Base-by-base conservation (phyloP, 53 echinoderm and acorn worm genomes). In the Mesocentrotus franciscanus region DNA sequence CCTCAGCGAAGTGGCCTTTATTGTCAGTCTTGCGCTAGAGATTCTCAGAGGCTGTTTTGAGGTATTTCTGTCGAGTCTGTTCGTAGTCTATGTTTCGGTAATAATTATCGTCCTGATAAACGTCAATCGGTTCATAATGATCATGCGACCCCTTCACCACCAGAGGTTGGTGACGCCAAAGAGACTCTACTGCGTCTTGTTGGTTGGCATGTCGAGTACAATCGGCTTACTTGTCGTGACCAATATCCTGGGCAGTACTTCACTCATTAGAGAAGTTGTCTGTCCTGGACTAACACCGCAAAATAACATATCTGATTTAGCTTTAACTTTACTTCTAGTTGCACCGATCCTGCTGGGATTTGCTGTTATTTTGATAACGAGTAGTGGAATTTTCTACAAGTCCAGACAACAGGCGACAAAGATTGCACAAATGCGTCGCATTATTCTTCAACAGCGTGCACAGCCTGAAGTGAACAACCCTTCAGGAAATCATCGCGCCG, bases 121-220 rank as follows among this genome's bases (percentile, higher is more conserved):
- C 18, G 33, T 84, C 10, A 76, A 76, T 76, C 76, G 76, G 12
- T 76, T 76, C 33, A 76, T 76, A 76, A 76, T 76, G 76, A 84
- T 84, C 24, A 49, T 84, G 84, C 36, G 29, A 49, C 84, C 76
- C 12, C 30, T 76, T 76, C 76, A 76, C 0, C 84, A 84, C 20
- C 24, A 16, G 66, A 16, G 84, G 5, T 20, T 84, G 49, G 84
- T 42, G 49, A 84, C 84, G 2, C 1, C 49, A 0, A 55, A 84
- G 2, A 84, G 49, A 49, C 36, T 84, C 20, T 84, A 22, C 22
- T 36, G 1, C 24, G 22, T 24, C 18, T 84, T 84, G 18, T 17
- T 84, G 20, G 84, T 84, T 10, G 39, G 36, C 22, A 84, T 84
- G 1, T 49, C 3, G 24, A 20, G 36, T 20, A 49, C 49, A 8